Conservation (phyloP, 2,113 vertebrate genomes). For the Platanista minor region DNA sequence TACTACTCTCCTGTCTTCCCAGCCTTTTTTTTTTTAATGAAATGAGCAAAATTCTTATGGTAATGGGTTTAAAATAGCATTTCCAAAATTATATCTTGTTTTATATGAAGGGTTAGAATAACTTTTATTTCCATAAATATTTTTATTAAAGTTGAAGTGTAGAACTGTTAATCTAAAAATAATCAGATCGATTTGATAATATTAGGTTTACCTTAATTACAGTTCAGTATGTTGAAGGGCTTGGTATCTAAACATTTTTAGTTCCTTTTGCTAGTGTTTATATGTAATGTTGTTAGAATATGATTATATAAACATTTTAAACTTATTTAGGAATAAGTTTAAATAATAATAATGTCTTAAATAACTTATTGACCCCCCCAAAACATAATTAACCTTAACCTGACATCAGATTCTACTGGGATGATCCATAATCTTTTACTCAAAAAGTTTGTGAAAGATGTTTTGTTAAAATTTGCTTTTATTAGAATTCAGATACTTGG, state of each 20-base stretch:
- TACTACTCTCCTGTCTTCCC: rapidly evolving
- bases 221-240: not conserved
- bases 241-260: not conserved
- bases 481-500: not conserved
- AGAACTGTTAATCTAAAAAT: not conserved
- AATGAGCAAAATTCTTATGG: not conserved
- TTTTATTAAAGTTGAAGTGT: conserved; percentile 14
- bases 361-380: not conserved
- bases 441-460: not conserved
- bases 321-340: not conserved
- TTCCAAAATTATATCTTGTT: conserved; percentile 1
- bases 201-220: not conserved
- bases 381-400: not conserved
- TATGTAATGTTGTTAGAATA: not conserved
- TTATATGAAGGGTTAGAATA: conserved; percentile 7
- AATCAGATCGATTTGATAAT: not conserved
- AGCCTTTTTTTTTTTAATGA: not conserved
- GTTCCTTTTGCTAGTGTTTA: not conserved
- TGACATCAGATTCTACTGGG: not conserved
- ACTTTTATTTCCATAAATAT: conserved; percentile 27
- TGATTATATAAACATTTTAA: not conserved
- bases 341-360: not conserved
- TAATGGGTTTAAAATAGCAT: conserved; percentile 12
- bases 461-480: not conserved
- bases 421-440: not conserved